Percentiles rank a stretch among this genome's conserved stretches.
phyloP scores from a whole-genome alignment of 2,797 vertebrate genomes.

The Pseudochirops cupreus region DNA sequence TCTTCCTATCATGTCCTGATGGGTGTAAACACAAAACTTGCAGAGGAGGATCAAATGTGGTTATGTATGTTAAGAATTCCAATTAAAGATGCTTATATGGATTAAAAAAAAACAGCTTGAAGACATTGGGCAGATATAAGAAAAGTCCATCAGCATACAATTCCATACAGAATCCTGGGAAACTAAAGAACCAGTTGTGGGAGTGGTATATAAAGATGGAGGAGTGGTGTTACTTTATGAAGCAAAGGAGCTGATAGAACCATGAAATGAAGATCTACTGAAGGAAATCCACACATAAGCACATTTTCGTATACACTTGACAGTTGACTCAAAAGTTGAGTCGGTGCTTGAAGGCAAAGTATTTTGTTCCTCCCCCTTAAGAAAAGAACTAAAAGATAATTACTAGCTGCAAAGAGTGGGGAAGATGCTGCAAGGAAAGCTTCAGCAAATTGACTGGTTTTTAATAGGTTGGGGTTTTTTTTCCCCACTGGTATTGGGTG shows the following conservation, averaged over 20 bases:
- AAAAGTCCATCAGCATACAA: background rate
- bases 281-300: background rate
- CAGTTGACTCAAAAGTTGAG: background rate
- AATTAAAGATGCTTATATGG: background rate
- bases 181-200: background rate
- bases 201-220: background rate
- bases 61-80: background rate
- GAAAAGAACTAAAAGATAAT: conserved; percentile 3
- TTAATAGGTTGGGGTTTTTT: background rate
- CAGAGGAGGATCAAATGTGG: background rate
- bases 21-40: background rate
- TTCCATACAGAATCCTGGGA: background rate
- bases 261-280: background rate
- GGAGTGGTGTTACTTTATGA: background rate
- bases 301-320: background rate
- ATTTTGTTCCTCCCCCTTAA: background rate
- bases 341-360: background rate
- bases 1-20: background rate
- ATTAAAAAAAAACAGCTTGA: background rate
- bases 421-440: background rate
- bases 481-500: background rate
- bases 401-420: background rate
- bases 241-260: background rate
- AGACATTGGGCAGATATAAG: background rate
- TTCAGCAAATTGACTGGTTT: background rate